Conservation (phyloP, 2,113 vertebrate genomes). For the Labeo rohita region DNA sequence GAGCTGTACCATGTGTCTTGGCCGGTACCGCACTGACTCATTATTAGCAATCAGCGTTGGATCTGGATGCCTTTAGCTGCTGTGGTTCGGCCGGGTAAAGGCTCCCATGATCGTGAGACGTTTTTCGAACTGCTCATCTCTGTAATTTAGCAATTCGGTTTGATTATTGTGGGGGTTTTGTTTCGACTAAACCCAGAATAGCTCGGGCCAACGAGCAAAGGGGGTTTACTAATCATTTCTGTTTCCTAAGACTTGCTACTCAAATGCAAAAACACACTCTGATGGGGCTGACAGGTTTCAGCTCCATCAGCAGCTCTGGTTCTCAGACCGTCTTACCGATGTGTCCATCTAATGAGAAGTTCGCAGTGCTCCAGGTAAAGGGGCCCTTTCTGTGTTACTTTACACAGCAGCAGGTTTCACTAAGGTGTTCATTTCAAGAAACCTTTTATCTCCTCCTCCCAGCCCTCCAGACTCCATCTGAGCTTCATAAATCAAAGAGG, state of each 20-base stretch:
- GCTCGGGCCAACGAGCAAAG: slow-evolving; percentile 11
- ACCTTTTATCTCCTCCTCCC: slow-evolving; percentile 37
- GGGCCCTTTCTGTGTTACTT: slow-evolving; percentile 35
- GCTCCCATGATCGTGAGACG: slow-evolving; percentile 43
- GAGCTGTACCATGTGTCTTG: slow-evolving; percentile 35
- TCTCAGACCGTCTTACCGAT: neutral
- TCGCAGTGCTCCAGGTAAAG: slow-evolving; percentile 43
- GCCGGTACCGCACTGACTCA: slow-evolving; percentile 43
- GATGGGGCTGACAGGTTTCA: neutral
- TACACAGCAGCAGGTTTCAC: slow-evolving; percentile 48
- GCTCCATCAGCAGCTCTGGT: neutral
- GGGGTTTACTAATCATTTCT: slow-evolving; percentile 19
- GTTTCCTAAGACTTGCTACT: slow-evolving; percentile 50
- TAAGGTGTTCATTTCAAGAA: slow-evolving; percentile 60
- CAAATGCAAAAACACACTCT: slow-evolving; percentile 18
- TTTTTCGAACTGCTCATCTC: slow-evolving; percentile 56
- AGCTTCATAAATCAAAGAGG: slow-evolving; percentile 53
- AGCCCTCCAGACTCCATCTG: slow-evolving; percentile 42
- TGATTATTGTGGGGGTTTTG: slow-evolving; percentile 54
- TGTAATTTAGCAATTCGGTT: slow-evolving; percentile 60
- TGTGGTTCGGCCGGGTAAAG: neutral
- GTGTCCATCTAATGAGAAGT: neutral
- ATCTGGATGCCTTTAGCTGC: slow-evolving; percentile 52
- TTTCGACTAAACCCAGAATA: slow-evolving; percentile 30
- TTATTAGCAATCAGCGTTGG: slow-evolving; percentile 50